Base-by-base conservation (phyloP, 2,888 invertebrate genomes). In the Podotricha telesiphe region DNA sequence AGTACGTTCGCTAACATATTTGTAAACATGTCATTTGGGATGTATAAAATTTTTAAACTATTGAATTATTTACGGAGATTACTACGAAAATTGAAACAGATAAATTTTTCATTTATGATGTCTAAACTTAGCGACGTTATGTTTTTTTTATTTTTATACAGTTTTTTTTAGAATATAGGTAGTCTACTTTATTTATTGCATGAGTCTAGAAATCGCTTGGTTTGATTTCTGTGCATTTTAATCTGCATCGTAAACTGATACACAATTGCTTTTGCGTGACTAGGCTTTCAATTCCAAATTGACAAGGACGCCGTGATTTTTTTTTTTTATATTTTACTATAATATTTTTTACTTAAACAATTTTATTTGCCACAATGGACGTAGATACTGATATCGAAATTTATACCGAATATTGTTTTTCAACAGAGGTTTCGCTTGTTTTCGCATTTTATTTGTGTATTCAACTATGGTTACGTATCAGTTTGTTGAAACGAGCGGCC, bases 151-250 rank as follows among this genome's bases (percentile, higher is more conserved):
- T 11, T 13, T 2, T 17, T 65, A 2, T 10, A 34, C 17, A 20
- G 15, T 20, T n/a, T n/a, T n/a, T n/a, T n/a, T n/a, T 37, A 19
- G 1, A 28, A 22, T 34, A 51, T 11, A 2, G 7, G 82, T 48
- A 50, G 66, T 71, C 71, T 73, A 68, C 68, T 59, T 85, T 84
- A 80, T 86, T 86, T 85, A 82, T 84, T 85, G 80, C 84, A 82
- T 77, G 73, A 79, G 78, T 81, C 82, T 82, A 80, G 76, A 80
- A 78, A 75, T 80, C 79, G 88, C 89, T 89, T 88, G 86, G 83
- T 87, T 85, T 88, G 82, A 87, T 81, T 84, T 88, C 78, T 84
- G 81, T 89, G 86, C 72, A 75, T 87, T 83, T 79, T 82, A 80
- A 81, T 76, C 79, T 72, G 72, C 75, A 76, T 77, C 79, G 79